Evolutionary conservation across 2,113 vertebrate genomes (phyloP).

Genomic region (Cyanistes caeruleus): DNA sequence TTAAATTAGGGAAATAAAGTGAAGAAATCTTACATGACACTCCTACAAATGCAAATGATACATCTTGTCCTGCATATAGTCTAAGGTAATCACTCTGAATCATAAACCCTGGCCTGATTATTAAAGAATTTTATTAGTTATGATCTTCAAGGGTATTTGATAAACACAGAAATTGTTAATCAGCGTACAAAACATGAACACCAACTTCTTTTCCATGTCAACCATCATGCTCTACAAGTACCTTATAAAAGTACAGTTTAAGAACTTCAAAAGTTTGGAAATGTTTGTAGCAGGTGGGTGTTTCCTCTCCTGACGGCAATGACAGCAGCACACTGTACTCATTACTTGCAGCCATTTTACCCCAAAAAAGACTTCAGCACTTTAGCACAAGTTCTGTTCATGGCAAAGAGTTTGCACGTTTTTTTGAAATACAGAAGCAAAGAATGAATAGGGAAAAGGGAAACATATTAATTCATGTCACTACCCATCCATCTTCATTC

Average conservation of each 20-base stretch:
- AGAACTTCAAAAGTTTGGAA: not conserved
- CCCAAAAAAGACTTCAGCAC: not conserved
- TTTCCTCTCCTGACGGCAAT: not conserved
- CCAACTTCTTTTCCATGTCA: not conserved
- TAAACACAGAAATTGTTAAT: not conserved
- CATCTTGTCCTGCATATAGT: not conserved
- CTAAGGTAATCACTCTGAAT: not conserved
- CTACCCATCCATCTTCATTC: not conserved
- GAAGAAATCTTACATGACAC: not conserved
- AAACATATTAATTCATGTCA: not conserved
- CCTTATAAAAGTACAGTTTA: not conserved
- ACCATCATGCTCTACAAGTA: not conserved
- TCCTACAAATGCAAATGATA: not conserved
- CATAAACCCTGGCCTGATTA: not conserved
- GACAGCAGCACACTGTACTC: not conserved
- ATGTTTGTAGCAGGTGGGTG: not conserved
- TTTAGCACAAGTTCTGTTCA: not conserved
- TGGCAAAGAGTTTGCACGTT: not conserved
- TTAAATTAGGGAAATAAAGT: not conserved
- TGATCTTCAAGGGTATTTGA: not conserved
- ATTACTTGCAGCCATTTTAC: not conserved
- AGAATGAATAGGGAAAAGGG: not conserved
- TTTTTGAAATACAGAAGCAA: not conserved
- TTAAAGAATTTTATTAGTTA: not conserved
- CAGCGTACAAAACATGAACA: not conserved